Evolutionary conservation across 2,113 vertebrate species (phyloP).

Genomic region (Corynorhinus townsendii): DNA sequence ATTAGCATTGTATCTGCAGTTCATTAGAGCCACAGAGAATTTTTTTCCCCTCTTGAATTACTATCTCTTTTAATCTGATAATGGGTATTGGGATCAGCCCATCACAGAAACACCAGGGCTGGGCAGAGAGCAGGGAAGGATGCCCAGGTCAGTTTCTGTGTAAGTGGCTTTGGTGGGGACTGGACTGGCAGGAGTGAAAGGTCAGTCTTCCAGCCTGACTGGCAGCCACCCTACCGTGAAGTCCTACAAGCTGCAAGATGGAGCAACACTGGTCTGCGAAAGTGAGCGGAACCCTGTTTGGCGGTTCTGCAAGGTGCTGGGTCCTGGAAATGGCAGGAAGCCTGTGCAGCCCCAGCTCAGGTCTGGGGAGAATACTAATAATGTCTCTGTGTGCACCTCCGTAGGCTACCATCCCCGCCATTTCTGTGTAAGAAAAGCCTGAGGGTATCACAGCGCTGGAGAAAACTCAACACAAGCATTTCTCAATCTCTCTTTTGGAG

Average conservation of each 20-base stretch:
- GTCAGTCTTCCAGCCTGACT: fast-evolving
- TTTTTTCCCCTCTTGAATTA: background rate
- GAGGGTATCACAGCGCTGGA: background rate
- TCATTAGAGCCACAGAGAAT: background rate
- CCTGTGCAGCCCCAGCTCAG: background rate
- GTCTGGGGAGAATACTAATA: background rate
- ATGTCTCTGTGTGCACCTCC: background rate
- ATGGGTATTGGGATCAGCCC: background rate
- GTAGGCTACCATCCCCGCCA: background rate
- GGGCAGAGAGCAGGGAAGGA: background rate
- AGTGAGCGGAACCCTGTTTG: background rate
- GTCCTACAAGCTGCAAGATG: background rate
- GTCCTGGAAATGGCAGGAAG: background rate
- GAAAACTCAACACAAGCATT: fast-evolving
- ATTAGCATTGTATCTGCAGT: background rate
- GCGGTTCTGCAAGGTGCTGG: background rate
- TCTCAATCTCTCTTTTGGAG: background rate
- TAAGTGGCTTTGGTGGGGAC: background rate
- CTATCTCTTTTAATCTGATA: background rate
- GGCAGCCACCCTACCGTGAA: background rate
- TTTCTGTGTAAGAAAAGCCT: background rate
- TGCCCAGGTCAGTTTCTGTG: too few species aligned
- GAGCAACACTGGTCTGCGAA: background rate
- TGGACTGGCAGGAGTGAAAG: background rate
- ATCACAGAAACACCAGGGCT: background rate